A percentile compares a stretch with the other conserved stretches of the same genome.
Conservation (phyloP, 2,888 invertebrate genomes). For the Eulithis testata region DNA sequence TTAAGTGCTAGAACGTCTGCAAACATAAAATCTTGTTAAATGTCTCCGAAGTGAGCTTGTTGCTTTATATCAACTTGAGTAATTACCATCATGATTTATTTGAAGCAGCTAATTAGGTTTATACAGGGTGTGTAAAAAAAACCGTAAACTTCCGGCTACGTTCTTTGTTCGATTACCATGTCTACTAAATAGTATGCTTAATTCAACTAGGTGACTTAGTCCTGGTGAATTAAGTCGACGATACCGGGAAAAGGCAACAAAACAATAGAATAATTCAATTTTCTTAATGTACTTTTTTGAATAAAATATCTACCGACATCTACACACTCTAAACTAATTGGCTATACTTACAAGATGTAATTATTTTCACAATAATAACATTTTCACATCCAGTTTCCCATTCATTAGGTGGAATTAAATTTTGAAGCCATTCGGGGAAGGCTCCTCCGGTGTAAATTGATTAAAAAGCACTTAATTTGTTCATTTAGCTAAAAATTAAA, state of each 20-base stretch:
- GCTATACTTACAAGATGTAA: no score
- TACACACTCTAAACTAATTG: no score
- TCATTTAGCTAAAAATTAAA: conserved; percentile 30
- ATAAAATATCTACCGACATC: no score
- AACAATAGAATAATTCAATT: no score
- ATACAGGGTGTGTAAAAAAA: no score
- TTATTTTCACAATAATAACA: conserved; percentile 15
- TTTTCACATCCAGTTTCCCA: conserved; percentile 30
- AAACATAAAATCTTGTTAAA: conserved; percentile 30
- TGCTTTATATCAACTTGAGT: background rate
- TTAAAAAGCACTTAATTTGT: conserved; percentile 39
- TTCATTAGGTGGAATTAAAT: conserved; percentile 44
- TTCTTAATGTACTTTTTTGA: no score
- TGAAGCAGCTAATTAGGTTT: background rate
- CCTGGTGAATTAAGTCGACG: no score
- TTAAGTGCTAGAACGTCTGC: conserved; percentile 29
- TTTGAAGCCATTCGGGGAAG: conserved; percentile 31
- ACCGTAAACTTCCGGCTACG: no score
- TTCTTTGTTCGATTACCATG: no score
- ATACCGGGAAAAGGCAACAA: no score
- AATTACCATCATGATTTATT: background rate
- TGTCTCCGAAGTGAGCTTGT: conserved; percentile 8
- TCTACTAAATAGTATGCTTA: no score
- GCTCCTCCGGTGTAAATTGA: conserved; percentile 40
- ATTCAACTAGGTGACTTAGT: no score